Conservation (phyloP, 2,113 vertebrate species). For the Mohoua ochrocephala region DNA sequence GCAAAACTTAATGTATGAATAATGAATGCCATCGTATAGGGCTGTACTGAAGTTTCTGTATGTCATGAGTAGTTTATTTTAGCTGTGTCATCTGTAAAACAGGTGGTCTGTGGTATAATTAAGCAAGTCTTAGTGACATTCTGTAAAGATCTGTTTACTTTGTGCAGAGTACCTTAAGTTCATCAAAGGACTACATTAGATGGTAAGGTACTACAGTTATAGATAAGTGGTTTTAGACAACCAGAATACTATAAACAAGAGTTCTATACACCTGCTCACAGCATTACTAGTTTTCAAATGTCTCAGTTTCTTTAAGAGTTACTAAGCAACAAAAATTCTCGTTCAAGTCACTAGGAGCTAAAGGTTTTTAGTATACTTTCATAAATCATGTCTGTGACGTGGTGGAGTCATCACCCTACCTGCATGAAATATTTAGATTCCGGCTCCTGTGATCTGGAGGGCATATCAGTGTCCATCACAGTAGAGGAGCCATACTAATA, state of each 20-base stretch:
- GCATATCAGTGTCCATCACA: not conserved
- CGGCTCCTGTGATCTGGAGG: not conserved
- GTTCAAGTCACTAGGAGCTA: conserved; percentile 9
- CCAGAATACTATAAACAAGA: not conserved
- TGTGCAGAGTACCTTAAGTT: not conserved
- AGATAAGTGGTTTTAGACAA: not conserved
- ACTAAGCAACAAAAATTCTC: conserved; percentile 36
- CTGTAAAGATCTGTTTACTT: not conserved
- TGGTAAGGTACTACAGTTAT: not conserved
- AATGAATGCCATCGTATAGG: not conserved
- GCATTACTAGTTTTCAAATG: not conserved
- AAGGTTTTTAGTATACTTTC: not conserved
- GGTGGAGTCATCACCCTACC: not conserved
- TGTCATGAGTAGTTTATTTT: not conserved
- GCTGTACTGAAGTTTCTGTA: not conserved
- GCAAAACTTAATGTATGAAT: not conserved
- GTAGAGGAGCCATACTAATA: not conserved
- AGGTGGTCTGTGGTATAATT: not conserved
- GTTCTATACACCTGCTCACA: not conserved
- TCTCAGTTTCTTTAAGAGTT: not conserved
- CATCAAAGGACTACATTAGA: not conserved
- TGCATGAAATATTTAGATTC: not conserved
- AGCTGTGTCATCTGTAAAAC: not conserved
- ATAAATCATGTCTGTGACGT: not conserved
- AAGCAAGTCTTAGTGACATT: not conserved